These are phyloP conservation scores for Leucosticte australis DNA, from an alignment of 2,113 vertebrate species.

Conservation along the genomic window DNA sequence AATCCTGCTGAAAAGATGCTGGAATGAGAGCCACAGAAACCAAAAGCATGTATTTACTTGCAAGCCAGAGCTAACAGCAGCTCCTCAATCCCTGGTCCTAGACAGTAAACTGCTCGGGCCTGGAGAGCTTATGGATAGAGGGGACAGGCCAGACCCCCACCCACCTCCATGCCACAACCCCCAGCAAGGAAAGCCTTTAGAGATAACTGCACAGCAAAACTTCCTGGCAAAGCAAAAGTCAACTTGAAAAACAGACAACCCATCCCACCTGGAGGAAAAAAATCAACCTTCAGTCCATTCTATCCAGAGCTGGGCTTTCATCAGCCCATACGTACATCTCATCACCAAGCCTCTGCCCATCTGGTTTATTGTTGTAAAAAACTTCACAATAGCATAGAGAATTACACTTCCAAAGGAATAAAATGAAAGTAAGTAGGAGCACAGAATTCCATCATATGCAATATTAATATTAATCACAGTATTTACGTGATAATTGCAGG, in stretches of 20 bases:
- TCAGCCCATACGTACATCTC: not conserved
- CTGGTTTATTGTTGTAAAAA: not conserved
- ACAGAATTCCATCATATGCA: not conserved
- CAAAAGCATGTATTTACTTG: not conserved
- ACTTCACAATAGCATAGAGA: not conserved
- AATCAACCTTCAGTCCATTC: not conserved
- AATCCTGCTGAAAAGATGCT: not conserved
- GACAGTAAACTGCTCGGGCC: accelerated
- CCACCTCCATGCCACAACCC: not conserved
- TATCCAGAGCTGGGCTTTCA: not conserved
- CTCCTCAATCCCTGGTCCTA: not conserved
- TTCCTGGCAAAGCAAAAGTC: not conserved
- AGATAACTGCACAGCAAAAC: not conserved
- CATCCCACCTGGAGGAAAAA: not conserved
- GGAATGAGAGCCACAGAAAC: not conserved
- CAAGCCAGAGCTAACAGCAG: not conserved
- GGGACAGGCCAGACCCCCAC: not conserved
- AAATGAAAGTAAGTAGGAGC: not conserved
- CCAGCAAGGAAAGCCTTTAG: not conserved
- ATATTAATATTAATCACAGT: not conserved
- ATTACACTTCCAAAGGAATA: not conserved
- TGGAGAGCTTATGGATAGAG: not conserved
- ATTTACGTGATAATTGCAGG: not conserved
- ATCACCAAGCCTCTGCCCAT: not conserved
- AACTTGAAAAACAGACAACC: not conserved